A percentile compares a stretch with the other conserved stretches of the same genome.
Conservation (phyloP, 92 coral and sea anemone genomes). For the Bergia puertoricense region DNA sequence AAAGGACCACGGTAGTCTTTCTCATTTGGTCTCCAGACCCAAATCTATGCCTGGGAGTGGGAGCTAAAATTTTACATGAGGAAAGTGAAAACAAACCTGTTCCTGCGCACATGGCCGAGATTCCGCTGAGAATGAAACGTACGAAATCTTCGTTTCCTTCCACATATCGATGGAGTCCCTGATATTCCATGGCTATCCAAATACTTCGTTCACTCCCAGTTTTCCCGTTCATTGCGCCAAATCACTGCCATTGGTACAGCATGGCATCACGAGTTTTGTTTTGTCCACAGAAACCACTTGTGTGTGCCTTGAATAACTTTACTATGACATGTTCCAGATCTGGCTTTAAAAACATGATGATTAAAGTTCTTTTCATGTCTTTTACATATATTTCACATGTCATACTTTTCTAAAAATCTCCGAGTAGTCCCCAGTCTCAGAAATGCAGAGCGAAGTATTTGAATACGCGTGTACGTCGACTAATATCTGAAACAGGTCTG, state of each 20-base stretch:
- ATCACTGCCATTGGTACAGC: neutral
- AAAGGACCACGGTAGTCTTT: too few relatives aligned
- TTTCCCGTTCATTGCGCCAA: slow-evolving; percentile 2
- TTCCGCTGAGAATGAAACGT: slow-evolving; percentile 75
- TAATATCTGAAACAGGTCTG: too few relatives aligned
- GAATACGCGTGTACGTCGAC: too few relatives aligned
- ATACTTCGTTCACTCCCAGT: neutral
- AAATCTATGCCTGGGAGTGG: too few relatives aligned
- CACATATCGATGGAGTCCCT: slow-evolving; percentile 42
- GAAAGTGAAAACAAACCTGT: slow-evolving; percentile 50
- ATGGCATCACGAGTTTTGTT: neutral
- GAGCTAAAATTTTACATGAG: neutral
- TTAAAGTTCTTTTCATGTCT: neutral
- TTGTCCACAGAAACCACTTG: neutral
- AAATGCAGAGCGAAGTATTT: too few relatives aligned
- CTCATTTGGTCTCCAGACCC: too few relatives aligned
- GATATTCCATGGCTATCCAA: slow-evolving; percentile 37
- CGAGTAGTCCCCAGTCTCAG: too few relatives aligned
- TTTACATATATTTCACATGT: neutral
- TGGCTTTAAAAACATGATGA: neutral
- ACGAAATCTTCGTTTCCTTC: slow-evolving; percentile 51
- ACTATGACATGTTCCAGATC: neutral
- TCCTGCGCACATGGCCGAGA: slow-evolving; percentile 83
- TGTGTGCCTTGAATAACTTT: neutral
- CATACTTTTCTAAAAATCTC: neutral